phyloP scores from a whole-genome alignment of 2,888 invertebrate species.

The Cremastinae sp. region DNA sequence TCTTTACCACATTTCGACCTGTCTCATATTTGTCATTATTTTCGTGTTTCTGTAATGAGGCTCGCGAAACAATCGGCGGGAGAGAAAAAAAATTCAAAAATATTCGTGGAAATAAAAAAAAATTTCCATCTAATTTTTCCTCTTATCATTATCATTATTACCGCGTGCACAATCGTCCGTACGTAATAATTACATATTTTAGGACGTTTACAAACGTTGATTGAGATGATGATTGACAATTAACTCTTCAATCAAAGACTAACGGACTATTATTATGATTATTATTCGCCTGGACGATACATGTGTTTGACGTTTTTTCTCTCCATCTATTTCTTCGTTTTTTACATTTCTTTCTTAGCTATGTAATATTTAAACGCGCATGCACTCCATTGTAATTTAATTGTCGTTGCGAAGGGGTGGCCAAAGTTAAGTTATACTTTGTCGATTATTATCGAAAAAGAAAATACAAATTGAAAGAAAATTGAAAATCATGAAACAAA shows the following conservation, averaged over 20 bases:
- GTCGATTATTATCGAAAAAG: conserved; percentile 13
- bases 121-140: too few species aligned
- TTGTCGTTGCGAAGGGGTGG: conserved; percentile 47
- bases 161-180: conserved; percentile 16
- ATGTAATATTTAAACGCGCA: conserved; percentile 39
- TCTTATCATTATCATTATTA: neutral
- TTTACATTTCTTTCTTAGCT: conserved; percentile 53
- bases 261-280: conserved; percentile 50
- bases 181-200: conserved; percentile 35
- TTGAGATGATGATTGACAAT: conserved; percentile 69
- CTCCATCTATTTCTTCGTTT: conserved; percentile 34
- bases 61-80: too few species aligned
- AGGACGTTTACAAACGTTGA: conserved; percentile 34
- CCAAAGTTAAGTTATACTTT: conserved; percentile 57
- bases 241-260: conserved; percentile 60
- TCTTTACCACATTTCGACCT: neutral
- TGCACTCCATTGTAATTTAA: conserved; percentile 50
- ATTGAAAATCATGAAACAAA: neutral
- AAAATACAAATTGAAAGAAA: conserved; percentile 19
- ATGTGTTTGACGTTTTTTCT: conserved; percentile 49
- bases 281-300: conserved; percentile 40
- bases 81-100: neutral
- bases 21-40: neutral
- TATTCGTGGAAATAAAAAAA: too few species aligned
- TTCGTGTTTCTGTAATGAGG: neutral